Base-by-base conservation (phyloP, 2,797 vertebrate species). In the Decapterus maruadsi region DNA sequence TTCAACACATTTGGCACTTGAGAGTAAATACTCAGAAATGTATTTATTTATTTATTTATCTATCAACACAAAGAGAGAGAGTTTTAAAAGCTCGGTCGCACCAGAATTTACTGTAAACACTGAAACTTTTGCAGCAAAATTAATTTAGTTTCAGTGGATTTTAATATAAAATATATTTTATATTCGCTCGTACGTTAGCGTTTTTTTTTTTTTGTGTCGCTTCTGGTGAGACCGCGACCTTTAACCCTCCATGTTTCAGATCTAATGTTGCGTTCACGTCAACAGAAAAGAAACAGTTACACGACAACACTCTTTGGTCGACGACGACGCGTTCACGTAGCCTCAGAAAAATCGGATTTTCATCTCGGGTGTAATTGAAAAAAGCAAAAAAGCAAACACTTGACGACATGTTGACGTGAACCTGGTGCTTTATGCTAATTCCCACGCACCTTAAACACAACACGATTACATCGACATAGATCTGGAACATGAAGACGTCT, bases 1-100 rank as follows among this genome's bases (percentile, higher is more conserved):
- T 42, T 67, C 11, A 36, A 72, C 8, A 63, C 1, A 68, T 82
- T 76, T 89, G 87, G 85, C 88, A 91, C 86, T 87, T 67, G 11
- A 69, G 20, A 81, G 62, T 62, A 74, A 74, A 65, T 5, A 34
- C 5, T 53, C 53, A 43, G 43, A 65, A 43, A 20, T 48, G 38
- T 13, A 42, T 61, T 58, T 6, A 26, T 26, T 26, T 26, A 26
- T 26, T 1, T 26, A 26, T 26, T 26, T 26, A 26, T 26, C 3
- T 26, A 26, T 26, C 3, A 26, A 26, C 64, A 65, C 61, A 40
- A 8, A 38, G 1, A 51, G 19, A 40, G 14, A 53, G 48, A 14
- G 31, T 50, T 57, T 58, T 29, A 11, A 56, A 64, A 17, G 10
- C 6, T 17, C 17, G 2, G 26, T 43, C 72, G 50, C 62, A 26